phyloP scores from a whole-genome alignment of 2,797 vertebrate genomes.

The Eulemur rubriventer region DNA sequence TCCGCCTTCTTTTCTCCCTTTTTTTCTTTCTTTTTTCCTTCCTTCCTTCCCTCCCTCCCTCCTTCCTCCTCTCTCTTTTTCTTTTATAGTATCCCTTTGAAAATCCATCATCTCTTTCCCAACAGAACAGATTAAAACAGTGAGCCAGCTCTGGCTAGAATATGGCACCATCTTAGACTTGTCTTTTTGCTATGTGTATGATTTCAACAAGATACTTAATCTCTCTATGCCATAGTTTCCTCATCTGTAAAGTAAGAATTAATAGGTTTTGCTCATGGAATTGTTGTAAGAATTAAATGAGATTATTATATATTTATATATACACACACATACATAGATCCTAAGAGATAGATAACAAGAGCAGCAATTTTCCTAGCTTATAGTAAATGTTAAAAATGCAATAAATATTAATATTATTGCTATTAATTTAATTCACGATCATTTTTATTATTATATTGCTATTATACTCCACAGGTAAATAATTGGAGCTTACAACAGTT shows the following conservation, averaged over 20 bases:
- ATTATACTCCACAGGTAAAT: not conserved
- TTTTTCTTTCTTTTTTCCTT: fast-evolving
- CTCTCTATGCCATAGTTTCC: not conserved
- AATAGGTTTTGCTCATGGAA: not conserved
- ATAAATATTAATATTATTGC: not conserved
- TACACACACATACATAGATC: not conserved
- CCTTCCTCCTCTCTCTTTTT: not conserved
- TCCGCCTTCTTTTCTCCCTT: too few relatives aligned
- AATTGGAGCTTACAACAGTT: not conserved
- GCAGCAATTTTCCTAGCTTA: not conserved
- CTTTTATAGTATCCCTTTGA: not conserved
- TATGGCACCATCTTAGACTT: not conserved
- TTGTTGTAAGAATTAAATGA: not conserved
- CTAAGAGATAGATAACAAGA: not conserved
- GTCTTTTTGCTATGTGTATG: not conserved
- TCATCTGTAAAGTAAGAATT: not conserved
- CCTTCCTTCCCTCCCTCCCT: too few relatives aligned
- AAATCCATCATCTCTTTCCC: not conserved
- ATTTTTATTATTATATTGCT: not conserved
- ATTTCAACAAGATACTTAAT: not conserved
- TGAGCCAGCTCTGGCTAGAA: not conserved
- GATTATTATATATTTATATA: not conserved
- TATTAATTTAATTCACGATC: not conserved
- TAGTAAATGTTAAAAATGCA: not conserved
- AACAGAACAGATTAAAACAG: not conserved